Percentiles rank a stretch among this genome's conserved stretches.
Conservation (phyloP, 2,888 invertebrate genomes). For the Pandemis corylana region DNA sequence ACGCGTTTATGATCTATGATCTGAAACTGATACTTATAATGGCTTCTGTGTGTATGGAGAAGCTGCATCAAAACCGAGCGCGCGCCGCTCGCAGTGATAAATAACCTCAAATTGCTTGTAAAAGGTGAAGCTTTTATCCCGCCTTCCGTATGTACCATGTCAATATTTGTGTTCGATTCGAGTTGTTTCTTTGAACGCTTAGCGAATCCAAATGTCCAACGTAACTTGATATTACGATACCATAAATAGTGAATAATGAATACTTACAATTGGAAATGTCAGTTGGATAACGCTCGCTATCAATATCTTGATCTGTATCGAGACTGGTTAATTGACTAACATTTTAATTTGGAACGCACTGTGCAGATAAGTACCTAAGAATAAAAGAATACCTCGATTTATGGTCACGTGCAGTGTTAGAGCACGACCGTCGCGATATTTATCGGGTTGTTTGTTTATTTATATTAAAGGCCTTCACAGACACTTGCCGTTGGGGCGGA, state of each 20-base stretch:
- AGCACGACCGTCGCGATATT: conserved; percentile 63
- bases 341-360: conserved; percentile 69
- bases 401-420: conserved; percentile 68
- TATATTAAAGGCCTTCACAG: conserved; percentile 50
- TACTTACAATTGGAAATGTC: conserved; percentile 23
- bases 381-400: conserved; percentile 73
- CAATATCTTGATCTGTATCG: conserved; percentile 57
- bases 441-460: conserved; percentile 69
- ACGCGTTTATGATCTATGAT: conserved; percentile 84
- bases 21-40: conserved; percentile 85
- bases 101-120: conserved; percentile 83
- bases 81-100: conserved; percentile 70
- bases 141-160: conserved; percentile 70
- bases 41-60: conserved; percentile 84
- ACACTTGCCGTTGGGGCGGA: conserved; percentile 42
- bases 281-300: conserved; percentile 44
- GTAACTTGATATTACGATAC: conserved; percentile 30
- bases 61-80: conserved; percentile 74
- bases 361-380: conserved; percentile 56
- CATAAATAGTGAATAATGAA: conserved; percentile 10
- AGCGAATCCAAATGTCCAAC: background rate
- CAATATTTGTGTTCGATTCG: conserved; percentile 67
- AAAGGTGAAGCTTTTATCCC: conserved; percentile 78
- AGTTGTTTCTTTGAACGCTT: conserved; percentile 33
- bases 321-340: conserved; percentile 60